Conservation (phyloP, 2,113 vertebrate species). For the Castor canadensis region DNA sequence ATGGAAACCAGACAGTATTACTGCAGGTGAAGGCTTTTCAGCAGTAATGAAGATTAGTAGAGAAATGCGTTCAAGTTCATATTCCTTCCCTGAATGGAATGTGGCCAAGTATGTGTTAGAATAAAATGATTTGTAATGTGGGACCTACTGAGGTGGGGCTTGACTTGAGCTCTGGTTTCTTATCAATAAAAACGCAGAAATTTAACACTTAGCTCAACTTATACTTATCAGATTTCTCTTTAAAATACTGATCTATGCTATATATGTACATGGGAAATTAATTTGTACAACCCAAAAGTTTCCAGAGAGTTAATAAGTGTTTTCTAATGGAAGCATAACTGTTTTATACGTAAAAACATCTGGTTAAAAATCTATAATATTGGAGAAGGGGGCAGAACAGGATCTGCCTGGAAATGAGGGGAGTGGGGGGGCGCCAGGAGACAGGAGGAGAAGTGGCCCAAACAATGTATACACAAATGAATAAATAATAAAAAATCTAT, state of each 20-base stretch:
- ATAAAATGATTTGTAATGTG: background rate
- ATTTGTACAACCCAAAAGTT: background rate
- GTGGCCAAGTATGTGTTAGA: background rate
- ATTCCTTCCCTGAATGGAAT: background rate
- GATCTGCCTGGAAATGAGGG: no score
- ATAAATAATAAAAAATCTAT: no score
- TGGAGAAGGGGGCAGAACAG: no score
- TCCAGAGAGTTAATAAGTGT: background rate
- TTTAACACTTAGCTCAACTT: background rate
- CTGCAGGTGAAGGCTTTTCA: background rate
- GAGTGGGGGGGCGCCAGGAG: no score
- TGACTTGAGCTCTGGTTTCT: background rate
- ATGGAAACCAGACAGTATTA: background rate
- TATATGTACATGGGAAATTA: background rate
- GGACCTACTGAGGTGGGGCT: background rate
- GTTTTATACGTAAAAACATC: background rate
- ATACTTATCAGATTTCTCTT: background rate
- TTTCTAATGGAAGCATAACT: background rate
- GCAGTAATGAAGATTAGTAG: background rate
- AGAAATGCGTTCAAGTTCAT: background rate
- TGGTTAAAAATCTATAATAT: background rate
- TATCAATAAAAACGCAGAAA: background rate
- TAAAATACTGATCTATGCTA: background rate
- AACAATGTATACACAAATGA: no score
- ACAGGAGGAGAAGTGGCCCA: no score